Conservation (phyloP, 1,140 invertebrate genomes). For the Argopecten irradians region DNA sequence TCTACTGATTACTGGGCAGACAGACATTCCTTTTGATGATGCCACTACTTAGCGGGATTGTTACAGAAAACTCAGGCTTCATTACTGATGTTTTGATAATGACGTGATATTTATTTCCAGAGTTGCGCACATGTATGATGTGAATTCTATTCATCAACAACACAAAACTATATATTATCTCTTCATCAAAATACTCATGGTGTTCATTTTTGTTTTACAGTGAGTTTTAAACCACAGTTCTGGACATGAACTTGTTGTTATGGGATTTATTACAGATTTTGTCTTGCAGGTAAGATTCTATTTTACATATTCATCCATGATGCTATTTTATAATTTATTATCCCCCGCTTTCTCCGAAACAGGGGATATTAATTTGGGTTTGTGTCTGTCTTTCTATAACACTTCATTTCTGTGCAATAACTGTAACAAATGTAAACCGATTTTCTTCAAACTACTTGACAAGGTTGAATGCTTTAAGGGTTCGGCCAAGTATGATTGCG, state of each 20-base stretch:
- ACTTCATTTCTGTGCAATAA: too few relatives aligned
- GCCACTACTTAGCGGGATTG: background rate
- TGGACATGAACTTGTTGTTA: background rate
- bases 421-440: too few relatives aligned
- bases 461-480: too few relatives aligned
- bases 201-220: background rate
- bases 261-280: background rate
- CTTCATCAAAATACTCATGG: background rate
- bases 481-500: too few relatives aligned
- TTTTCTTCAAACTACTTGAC: too few relatives aligned
- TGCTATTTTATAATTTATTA: background rate
- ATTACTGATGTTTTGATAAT: background rate
- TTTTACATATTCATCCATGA: background rate
- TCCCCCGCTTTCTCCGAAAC: too few relatives aligned
- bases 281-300: conserved; percentile 4
- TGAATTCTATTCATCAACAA: background rate
- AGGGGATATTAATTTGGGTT: too few relatives aligned
- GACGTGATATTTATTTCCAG: background rate
- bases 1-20: background rate
- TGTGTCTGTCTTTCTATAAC: too few relatives aligned
- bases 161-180: too few relatives aligned
- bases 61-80: background rate
- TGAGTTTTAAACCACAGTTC: background rate
- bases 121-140: background rate
- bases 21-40: background rate